Percentiles rank a stretch among this genome's conserved stretches.
phyloP scores from a whole-genome alignment of 2,797 vertebrate species.

The Neosilurus mollespiculum region DNA sequence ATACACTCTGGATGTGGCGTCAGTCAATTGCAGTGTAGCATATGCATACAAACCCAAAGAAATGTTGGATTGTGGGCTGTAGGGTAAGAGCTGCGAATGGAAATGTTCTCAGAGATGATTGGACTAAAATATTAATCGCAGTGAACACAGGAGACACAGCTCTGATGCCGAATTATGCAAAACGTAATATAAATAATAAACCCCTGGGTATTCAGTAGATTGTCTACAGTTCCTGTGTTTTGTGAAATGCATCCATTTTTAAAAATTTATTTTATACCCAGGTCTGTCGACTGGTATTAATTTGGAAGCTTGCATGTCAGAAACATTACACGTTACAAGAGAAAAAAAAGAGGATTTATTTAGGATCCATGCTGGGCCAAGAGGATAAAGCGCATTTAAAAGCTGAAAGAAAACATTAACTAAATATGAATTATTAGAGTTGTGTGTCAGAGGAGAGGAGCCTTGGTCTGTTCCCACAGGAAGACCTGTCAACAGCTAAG shows the following conservation, averaged over 20 bases:
- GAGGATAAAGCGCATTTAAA: slow-evolving; percentile 57
- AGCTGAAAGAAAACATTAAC: slow-evolving; percentile 65
- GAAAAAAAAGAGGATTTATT: not conserved
- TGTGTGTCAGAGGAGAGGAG: slow-evolving; percentile 63
- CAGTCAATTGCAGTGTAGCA: not conserved
- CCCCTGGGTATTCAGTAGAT: too few species aligned
- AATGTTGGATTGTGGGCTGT: not conserved
- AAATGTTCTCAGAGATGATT: not conserved
- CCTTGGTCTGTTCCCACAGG: slow-evolving; percentile 70
- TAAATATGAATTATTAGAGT: slow-evolving; percentile 78
- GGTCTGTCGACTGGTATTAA: not conserved
- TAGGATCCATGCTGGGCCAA: not conserved
- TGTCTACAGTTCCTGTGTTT: not conserved
- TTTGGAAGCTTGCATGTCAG: not conserved
- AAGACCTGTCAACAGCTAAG: slow-evolving; percentile 69
- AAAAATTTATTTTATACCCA: not conserved
- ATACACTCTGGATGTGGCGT: not conserved
- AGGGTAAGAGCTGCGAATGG: not conserved
- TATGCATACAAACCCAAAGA: not conserved
- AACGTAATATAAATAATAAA: not conserved
- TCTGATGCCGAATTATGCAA: not conserved
- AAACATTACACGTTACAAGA: not conserved
- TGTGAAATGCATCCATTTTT: not conserved
- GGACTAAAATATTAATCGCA: not conserved
- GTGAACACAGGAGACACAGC: not conserved